Base-by-base conservation (phyloP, 2,888 invertebrate species). In the Apamea monoglypha region DNA sequence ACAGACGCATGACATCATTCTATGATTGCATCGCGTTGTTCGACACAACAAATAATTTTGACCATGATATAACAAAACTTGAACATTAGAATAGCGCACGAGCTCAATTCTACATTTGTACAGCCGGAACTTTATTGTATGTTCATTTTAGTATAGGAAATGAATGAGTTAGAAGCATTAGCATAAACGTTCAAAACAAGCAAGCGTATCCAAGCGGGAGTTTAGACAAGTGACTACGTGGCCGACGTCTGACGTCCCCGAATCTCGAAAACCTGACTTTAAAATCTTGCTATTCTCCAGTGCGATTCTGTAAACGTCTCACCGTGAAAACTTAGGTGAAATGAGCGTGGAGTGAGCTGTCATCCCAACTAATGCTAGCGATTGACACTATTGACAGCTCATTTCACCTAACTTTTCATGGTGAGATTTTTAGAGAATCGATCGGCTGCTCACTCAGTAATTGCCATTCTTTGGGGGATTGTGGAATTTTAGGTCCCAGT, bases 111-210 rank as follows among this genome's bases (percentile, higher is more conserved):
- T 50, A 71, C 73, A 78, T 88, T 80, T 79, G 50, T 61, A 63
- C 25, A 76, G 68, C 44, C 74, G 50, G 78, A 72, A 84, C 50
- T 68, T 66, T 59, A 75, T 47, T 66, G 76, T 59, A 67, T 59
- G 47, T 75, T 81, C 64, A 61, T 80, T 87, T 74, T 69, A 64
- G 63, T 80, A 29, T 67, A 87, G 86, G 80, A 89, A 86, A 88
- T 83, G 74, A 82, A 88, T 83, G 72, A 82, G 68, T 63, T 72
- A 64, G 16, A 72, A 53, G 47, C 25, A 80, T 87, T 85, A 78
- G 74, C 80, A 83, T 87, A 81, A 80, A 80, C 44, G 63, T 74
- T 82, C 67, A 75, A 78, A 81, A 61, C 59, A 76, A 75, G 47
- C 36, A 61, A 74, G 53, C 69, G 64, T 64, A 87, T 69, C 61